Evolutionary conservation across 2,113 vertebrate species (phyloP).

Genomic region (Paradisaea rubra): DNA sequence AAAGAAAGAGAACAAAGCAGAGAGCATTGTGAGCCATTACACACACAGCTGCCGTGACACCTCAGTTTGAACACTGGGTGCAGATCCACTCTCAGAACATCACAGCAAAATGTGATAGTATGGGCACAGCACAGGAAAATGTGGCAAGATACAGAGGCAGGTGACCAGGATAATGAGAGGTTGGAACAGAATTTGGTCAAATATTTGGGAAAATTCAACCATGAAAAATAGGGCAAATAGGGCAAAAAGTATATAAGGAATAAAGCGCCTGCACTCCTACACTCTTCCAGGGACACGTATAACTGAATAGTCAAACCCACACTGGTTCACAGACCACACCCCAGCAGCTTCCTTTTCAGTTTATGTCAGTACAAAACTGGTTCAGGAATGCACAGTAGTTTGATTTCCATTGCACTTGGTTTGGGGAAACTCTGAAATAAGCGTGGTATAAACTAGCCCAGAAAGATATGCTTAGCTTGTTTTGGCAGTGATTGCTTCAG

Average conservation of each 20-base stretch:
- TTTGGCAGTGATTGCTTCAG: background rate
- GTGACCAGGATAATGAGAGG: background rate
- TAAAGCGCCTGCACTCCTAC: background rate
- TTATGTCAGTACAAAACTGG: background rate
- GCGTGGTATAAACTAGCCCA: background rate
- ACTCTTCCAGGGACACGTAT: accelerated
- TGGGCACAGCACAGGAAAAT: background rate
- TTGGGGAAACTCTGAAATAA: background rate
- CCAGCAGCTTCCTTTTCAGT: background rate
- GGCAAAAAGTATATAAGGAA: background rate
- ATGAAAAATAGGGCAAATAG: background rate
- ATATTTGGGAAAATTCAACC: background rate
- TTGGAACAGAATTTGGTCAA: background rate
- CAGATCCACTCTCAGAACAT: background rate
- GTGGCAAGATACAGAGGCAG: background rate
- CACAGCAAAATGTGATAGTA: background rate
- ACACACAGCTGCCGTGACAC: accelerated
- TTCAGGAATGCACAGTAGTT: background rate
- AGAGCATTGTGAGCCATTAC: background rate
- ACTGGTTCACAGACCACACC: background rate
- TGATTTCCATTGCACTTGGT: background rate
- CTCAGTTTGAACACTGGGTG: background rate
- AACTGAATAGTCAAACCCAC: background rate
- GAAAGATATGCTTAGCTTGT: background rate
- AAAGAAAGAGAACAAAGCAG: background rate